Percentiles rank a stretch among this genome's conserved stretches.
These are phyloP conservation scores for Octopus sinensis DNA, from an alignment of 1,140 invertebrate genomes.

Conservation along the genomic window DNA sequence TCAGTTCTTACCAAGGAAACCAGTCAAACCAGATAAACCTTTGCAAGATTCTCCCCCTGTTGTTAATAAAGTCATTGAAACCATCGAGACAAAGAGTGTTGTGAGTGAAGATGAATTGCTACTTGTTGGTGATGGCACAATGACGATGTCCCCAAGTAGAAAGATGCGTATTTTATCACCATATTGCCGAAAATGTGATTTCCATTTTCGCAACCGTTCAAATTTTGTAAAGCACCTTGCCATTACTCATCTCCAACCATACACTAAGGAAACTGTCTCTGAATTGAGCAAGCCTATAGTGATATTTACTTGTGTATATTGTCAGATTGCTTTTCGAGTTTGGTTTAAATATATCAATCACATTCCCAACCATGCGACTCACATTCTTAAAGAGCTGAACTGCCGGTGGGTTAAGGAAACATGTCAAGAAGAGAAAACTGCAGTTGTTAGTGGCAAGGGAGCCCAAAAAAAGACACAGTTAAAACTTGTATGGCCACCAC, in stretches of 20 bases:
- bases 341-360: slow-evolving; percentile 13
- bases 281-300: not conserved
- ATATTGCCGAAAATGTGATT: not conserved
- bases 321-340: not conserved
- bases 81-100: no score
- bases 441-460: not conserved
- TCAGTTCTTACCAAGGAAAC: not conserved
- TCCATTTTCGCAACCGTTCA: not conserved
- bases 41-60: no score
- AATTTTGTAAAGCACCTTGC: slow-evolving; percentile 12
- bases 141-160: no score
- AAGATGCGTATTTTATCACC: not conserved
- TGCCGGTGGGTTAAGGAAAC: not conserved
- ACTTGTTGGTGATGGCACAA: no score
- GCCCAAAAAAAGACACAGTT: not conserved
- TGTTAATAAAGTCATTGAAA: no score
- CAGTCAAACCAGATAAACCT: no score
- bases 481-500: not conserved
- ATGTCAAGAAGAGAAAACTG: not conserved
- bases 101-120: no score
- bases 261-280: not conserved
- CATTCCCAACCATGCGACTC: not conserved
- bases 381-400: not conserved
- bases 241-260: slow-evolving; percentile 6
- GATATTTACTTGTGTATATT: not conserved